phyloP scores from a whole-genome alignment of 1,140 invertebrate species.

The Lycorma delicatula region DNA sequence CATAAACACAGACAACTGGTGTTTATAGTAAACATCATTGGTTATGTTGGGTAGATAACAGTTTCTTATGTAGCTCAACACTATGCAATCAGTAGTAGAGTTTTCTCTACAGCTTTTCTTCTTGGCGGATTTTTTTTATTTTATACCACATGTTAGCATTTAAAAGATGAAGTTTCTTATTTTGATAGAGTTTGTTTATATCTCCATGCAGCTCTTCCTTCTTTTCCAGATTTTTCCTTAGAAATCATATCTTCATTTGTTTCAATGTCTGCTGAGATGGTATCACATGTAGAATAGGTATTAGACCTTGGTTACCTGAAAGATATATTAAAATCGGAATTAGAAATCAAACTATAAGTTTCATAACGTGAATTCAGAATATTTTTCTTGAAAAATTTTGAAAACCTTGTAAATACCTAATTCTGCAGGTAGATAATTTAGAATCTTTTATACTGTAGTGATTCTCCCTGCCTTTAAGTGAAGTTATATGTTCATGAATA shows the following conservation, averaged over 20 bases:
- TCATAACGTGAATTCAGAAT: constrained; percentile 14
- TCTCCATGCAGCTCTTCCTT: constrained; percentile 12
- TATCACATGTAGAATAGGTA: constrained; percentile 16
- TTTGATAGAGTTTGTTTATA: constrained; percentile 4
- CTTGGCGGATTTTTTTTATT: constrained; percentile 7
- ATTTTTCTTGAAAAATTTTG: constrained; percentile 29
- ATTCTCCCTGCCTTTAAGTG: constrained; percentile 8
- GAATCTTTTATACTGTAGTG: constrained; percentile 9
- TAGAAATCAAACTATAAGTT: too few relatives aligned
- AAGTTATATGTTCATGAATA: too few relatives aligned
- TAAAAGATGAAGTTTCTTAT: constrained; percentile 13
- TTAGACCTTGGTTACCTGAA: too few relatives aligned
- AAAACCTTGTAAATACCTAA: constrained; percentile 8
- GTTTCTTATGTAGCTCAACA: constrained; percentile 19
- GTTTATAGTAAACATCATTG: constrained; percentile 18
- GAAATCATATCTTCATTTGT: too few relatives aligned
- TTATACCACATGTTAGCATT: constrained; percentile 18
- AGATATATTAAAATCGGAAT: too few relatives aligned
- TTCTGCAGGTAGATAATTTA: constrained; percentile 15
- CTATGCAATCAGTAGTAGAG: constrained; percentile 17
- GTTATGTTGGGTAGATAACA: constrained; percentile 20
- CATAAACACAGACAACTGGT: constrained; percentile 12
- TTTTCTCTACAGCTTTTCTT: background rate
- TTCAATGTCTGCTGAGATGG: constrained; percentile 9
- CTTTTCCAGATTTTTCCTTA: too few relatives aligned